Evolutionary conservation across 2,113 vertebrate genomes (phyloP).

Genomic region (Tricholaema leucomelas): DNA sequence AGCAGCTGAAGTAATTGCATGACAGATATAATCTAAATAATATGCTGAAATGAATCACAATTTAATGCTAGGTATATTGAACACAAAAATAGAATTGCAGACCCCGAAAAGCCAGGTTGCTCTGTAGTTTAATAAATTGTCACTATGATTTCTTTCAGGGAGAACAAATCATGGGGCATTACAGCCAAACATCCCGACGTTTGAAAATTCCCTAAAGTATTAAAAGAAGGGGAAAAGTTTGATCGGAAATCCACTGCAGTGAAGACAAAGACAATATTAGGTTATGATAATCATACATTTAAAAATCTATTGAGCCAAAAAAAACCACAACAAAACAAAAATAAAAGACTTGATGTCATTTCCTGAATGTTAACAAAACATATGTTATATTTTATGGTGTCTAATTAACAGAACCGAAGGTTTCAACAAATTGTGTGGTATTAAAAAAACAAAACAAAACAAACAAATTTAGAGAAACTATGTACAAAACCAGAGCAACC

Average conservation of each 20-base stretch:
- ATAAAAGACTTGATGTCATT: conserved; percentile 80
- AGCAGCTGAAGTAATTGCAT: conserved; percentile 92
- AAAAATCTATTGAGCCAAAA: conserved; percentile 85
- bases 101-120: conserved; percentile 97
- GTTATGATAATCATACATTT: conserved; percentile 91
- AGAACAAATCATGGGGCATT: conserved; percentile 99
- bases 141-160: conserved; percentile 99
- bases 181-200: conserved; percentile 99
- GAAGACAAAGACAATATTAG: conserved; percentile 99
- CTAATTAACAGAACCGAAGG: conserved; percentile 72
- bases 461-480: conserved; percentile 63
- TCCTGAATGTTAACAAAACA: conserved; percentile 83
- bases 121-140: conserved; percentile 99
- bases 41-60: conserved; percentile 82
- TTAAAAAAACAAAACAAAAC: conserved; percentile 48
- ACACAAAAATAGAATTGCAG: conserved; percentile 87
- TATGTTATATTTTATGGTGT: conserved; percentile 78
- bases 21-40: conserved; percentile 86
- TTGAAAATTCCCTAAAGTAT: conserved; percentile 99
- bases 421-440: conserved; percentile 73
- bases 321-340: conserved; percentile 83
- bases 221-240: conserved; percentile 99
- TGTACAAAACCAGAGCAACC: conserved; percentile 82
- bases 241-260: conserved; percentile 99
- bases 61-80: conserved; percentile 83